Evolutionary conservation across 2,113 vertebrate species (phyloP), one percentile per base, ranked within the genome.

Genomic region (Epinephelus lanceolatus): DNA sequence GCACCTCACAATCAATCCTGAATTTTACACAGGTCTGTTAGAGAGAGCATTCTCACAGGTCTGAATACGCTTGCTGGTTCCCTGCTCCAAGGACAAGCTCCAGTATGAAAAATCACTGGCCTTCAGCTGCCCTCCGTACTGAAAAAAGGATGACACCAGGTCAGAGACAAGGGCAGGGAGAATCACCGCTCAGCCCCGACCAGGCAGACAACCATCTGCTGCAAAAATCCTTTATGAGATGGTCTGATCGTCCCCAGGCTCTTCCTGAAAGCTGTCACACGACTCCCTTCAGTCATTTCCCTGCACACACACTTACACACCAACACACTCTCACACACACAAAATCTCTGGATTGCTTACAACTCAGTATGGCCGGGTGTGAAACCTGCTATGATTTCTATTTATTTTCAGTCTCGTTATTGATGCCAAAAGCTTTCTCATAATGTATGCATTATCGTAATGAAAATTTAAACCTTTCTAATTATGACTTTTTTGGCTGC

Each of bases 151-250:
- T 88, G 85, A 92, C 88, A 83, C 71, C 47, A 52, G 90, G 91
- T 92, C 86, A 90, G 62, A 86, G 62, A 86, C 84, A 85, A 91
- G 87, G 83, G 80, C 76, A 71, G 85, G 40, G n/a, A 56, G 72
- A 72, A 83, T 69, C 17, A 55, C 45, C 6, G 53, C 45, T 75
- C 80, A 73, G 6, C 30, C 79, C 62, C 18, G 17, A 70, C 77
- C 74, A 49, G 55, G 72, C 81, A 89, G 76, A 85, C 76, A 85
- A 91, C 86, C 88, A 91, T 92, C 93, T 92, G 93, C 89, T 76
- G 76, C 76, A 69, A 90, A 42, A 92, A 84, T 88, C 62, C 85
- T 70, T 47, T 25, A 27, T 60, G 89, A 85, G 73, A 71, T 59
- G 67, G 27, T 86, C 66, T 11, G 14, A 70, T 81, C 56, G 65